These are phyloP conservation scores for Pogonophryne albipinna DNA, from an alignment of 2,797 vertebrate genomes.

Conservation along the genomic window DNA sequence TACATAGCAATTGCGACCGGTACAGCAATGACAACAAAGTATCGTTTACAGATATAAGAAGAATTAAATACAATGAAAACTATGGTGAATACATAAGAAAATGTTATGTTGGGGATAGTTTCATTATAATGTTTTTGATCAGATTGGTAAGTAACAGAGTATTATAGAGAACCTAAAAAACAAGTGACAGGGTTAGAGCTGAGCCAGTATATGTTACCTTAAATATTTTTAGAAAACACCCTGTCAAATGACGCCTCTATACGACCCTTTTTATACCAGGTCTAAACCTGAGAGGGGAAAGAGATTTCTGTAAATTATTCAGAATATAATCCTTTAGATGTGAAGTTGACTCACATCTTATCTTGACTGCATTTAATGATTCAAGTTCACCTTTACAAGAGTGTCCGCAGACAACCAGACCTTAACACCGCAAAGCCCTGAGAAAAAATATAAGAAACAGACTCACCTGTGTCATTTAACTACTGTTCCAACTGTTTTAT, in stretches of 20 bases:
- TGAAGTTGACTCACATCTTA: background rate
- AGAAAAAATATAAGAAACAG: background rate
- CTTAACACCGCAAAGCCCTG: background rate
- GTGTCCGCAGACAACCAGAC: background rate
- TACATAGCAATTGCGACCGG: background rate
- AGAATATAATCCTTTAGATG: background rate
- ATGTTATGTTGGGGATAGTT: background rate
- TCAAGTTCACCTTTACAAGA: constrained; percentile 10
- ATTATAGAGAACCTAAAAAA: background rate
- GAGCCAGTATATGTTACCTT: no score
- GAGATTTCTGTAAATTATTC: background rate
- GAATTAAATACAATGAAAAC: background rate
- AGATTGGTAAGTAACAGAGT: background rate
- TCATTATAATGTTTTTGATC: background rate
- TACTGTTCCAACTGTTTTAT: constrained; percentile 13
- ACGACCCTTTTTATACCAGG: no score
- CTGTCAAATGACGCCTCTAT: no score
- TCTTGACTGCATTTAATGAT: background rate
- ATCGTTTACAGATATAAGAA: background rate
- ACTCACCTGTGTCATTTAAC: constrained; percentile 25
- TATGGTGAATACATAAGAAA: background rate
- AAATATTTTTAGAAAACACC: no score
- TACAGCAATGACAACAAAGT: background rate
- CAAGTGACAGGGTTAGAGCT: background rate
- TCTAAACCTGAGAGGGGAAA: background rate